These are phyloP conservation scores for Lepus townsendii DNA, from an alignment of 2,797 vertebrate species.

Conservation along the genomic window DNA sequence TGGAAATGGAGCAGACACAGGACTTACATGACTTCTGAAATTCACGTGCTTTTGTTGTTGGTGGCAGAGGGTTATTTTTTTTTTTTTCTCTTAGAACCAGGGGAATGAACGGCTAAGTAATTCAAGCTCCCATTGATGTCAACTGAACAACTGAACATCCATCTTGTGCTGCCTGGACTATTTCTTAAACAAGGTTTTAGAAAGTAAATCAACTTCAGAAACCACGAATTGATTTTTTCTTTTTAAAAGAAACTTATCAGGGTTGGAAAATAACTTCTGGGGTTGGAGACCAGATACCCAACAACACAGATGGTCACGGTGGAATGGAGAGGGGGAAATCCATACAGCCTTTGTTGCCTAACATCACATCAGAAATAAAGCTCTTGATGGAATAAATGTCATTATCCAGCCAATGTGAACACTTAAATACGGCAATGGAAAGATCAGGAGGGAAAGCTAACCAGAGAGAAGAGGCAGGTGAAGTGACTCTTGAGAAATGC, in stretches of 20 bases:
- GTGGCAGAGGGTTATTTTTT: not conserved
- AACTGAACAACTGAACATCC: not conserved
- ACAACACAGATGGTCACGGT: not conserved
- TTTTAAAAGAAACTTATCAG: constrained; percentile 57
- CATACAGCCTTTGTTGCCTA: not conserved
- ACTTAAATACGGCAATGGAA: not conserved
- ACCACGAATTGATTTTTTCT: constrained; percentile 49
- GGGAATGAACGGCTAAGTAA: not conserved
- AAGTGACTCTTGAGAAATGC: too few relatives aligned
- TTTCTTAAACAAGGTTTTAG: constrained; percentile 60
- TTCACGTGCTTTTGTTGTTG: not conserved
- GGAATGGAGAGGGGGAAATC: too few relatives aligned
- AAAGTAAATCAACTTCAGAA: constrained; percentile 71
- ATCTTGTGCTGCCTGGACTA: not conserved
- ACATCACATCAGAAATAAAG: not conserved
- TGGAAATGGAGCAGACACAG: not conserved
- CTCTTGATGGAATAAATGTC: accelerated
- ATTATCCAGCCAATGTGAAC: not conserved
- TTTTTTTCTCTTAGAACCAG: not conserved
- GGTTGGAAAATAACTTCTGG: constrained; percentile 29
- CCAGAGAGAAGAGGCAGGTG: too few relatives aligned
- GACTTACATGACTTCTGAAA: not conserved
- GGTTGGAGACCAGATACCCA: not conserved
- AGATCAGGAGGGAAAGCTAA: not conserved
- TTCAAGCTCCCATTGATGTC: constrained; percentile 36